A percentile compares a stretch with the other conserved stretches of the same genome.
Evolutionary conservation across 1,140 invertebrate genomes (phyloP).

Genomic region (Drosophila baimaii): DNA sequence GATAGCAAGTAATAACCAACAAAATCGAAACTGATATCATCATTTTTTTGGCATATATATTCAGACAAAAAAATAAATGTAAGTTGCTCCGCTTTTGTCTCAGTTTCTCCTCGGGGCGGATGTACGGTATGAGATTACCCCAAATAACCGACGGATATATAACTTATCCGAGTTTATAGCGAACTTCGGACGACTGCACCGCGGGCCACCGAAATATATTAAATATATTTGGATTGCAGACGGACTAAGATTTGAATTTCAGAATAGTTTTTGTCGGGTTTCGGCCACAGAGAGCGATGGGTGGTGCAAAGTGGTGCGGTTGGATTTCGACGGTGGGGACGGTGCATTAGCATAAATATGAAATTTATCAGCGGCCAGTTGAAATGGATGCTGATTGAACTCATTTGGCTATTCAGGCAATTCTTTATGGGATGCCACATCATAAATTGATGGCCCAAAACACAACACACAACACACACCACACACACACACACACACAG

Average conservation of each 20-base stretch:
- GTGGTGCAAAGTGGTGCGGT: constrained; percentile 51
- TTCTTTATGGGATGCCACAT: constrained; percentile 73
- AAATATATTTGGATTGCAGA: constrained; percentile 65
- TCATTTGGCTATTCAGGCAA: constrained; percentile 76
- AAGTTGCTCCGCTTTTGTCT: constrained; percentile 14
- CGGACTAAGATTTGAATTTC: constrained; percentile 63
- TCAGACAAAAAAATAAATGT: neutral
- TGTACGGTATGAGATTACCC: constrained; percentile 45
- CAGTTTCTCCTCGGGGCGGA: constrained; percentile 26
- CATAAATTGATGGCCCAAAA: constrained; percentile 51
- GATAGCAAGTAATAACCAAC: neutral
- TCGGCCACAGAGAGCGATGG: constrained; percentile 35
- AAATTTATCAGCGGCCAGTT: constrained; percentile 74
- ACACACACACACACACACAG: constrained; percentile 1
- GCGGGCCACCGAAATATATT: constrained; percentile 66
- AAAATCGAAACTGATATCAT: constrained; percentile 7
- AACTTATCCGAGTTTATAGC: constrained; percentile 73
- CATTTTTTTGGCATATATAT: constrained; percentile 17
- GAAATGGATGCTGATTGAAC: constrained; percentile 81
- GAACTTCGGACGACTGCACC: constrained; percentile 44
- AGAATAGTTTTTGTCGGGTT: constrained; percentile 18
- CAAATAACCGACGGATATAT: constrained; percentile 70
- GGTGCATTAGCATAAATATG: constrained; percentile 79
- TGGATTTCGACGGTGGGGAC: constrained; percentile 23
- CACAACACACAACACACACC: constrained; percentile 27